Evolutionary conservation across 2,113 vertebrate species (phyloP).

Genomic region (Antechinus stuartii): DNA sequence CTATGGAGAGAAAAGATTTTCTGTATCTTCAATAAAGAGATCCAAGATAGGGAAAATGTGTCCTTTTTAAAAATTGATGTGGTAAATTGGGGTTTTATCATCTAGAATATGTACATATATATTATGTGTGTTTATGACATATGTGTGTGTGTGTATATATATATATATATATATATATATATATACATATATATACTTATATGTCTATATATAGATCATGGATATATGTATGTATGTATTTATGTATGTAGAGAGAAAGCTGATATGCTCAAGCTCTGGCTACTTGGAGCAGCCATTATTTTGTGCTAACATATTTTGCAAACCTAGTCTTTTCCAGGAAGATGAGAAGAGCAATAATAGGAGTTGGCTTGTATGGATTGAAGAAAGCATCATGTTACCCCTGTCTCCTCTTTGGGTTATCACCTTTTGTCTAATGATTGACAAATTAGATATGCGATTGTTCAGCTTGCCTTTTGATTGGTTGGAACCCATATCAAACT

Average conservation of each 20-base stretch:
- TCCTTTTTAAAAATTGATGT: neutral
- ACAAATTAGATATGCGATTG: constrained; percentile 68
- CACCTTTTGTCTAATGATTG: constrained; percentile 66
- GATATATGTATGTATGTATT: neutral
- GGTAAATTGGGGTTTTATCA: neutral
- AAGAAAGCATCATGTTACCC: constrained; percentile 42
- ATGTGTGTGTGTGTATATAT: neutral
- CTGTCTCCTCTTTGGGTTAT: constrained; percentile 50
- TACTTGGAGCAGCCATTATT: neutral
- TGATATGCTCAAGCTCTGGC: constrained; percentile 25
- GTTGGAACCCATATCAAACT: constrained; percentile 29
- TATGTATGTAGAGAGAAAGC: neutral
- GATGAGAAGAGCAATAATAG: constrained; percentile 18
- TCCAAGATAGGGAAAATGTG: neutral
- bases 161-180: constrained; percentile 7
- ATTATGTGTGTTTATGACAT: neutral
- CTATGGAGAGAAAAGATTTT: neutral
- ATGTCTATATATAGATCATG: neutral
- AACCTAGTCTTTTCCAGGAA: neutral
- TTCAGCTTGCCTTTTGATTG: constrained; percentile 37
- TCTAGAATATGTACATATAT: neutral
- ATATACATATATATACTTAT: neutral
- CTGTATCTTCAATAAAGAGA: neutral
- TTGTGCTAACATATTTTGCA: constrained; percentile 23
- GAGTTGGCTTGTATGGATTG: neutral